These are phyloP conservation scores for Nyleta sp. DNA, from an alignment of 2,888 invertebrate genomes.

Conservation along the genomic window DNA sequence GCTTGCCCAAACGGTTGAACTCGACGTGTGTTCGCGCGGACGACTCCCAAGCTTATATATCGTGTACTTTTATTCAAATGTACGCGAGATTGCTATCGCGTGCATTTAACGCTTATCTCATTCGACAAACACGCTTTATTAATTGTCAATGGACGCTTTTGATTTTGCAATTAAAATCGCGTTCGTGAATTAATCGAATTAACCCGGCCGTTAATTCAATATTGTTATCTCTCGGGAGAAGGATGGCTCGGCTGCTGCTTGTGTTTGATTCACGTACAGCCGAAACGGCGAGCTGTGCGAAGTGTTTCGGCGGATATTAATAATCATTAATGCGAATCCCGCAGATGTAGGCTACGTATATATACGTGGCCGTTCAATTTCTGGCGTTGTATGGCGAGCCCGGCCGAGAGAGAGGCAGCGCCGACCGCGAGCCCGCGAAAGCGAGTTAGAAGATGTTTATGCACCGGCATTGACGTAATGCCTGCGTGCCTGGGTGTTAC, in stretches of 20 bases:
- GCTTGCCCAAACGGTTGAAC: slow-evolving; percentile 11
- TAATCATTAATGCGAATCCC: slow-evolving; percentile 46
- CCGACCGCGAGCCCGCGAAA: slow-evolving; percentile 8
- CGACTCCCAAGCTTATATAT: slow-evolving; percentile 32
- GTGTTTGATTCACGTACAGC: slow-evolving; percentile 21
- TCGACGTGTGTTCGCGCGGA: slow-evolving; percentile 20
- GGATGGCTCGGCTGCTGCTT: neutral
- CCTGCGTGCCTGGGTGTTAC: slow-evolving; percentile 65
- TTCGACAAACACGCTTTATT: slow-evolving; percentile 27
- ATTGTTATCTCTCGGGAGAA: slow-evolving; percentile 33
- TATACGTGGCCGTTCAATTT: slow-evolving; percentile 31
- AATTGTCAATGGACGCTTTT: slow-evolving; percentile 39
- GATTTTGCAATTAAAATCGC: slow-evolving; percentile 57
- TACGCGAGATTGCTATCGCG: slow-evolving; percentile 45
- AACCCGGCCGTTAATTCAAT: slow-evolving; percentile 40
- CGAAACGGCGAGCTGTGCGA: slow-evolving; percentile 26
- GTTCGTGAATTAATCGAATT: slow-evolving; percentile 52
- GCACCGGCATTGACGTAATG: slow-evolving; percentile 65
- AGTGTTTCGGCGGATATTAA: slow-evolving; percentile 41
- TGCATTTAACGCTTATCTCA: slow-evolving; percentile 52
- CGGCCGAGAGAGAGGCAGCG: slow-evolving; percentile 9
- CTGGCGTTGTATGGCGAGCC: slow-evolving; percentile 13
- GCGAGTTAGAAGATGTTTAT: slow-evolving; percentile 61
- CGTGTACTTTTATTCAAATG: slow-evolving; percentile 57
- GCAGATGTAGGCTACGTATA: slow-evolving; percentile 23